phyloP scores from a whole-genome alignment of 2,113 vertebrate species.

The Scopus umbretta region DNA sequence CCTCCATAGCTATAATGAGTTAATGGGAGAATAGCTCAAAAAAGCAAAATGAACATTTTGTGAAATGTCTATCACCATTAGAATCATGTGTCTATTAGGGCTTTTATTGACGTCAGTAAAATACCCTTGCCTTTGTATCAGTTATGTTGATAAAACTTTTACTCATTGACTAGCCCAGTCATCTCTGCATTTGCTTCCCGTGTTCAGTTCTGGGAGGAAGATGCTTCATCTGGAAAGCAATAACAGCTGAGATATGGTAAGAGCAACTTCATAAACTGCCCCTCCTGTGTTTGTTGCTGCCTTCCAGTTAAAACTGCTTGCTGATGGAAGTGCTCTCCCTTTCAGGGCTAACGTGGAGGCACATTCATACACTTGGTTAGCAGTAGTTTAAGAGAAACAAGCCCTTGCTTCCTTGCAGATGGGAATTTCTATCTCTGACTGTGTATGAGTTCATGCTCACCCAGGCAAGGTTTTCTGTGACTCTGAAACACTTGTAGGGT shows the following conservation, averaged over 20 bases:
- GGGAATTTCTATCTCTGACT: not conserved
- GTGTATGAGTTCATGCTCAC: not conserved
- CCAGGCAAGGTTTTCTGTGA: not conserved
- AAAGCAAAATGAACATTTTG: not conserved
- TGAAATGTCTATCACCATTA: not conserved
- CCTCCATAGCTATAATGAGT: not conserved
- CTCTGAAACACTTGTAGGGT: not conserved
- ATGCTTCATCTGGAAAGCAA: not conserved
- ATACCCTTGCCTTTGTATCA: not conserved
- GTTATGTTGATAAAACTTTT: not conserved
- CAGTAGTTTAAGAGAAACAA: not conserved
- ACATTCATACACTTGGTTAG: not conserved
- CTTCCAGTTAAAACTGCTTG: not conserved
- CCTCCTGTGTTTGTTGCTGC: not conserved
- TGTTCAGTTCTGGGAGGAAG: not conserved
- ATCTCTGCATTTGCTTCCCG: not conserved
- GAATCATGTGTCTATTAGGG: not conserved
- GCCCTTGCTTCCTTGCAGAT: rapidly evolving
- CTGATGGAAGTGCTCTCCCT: not conserved
- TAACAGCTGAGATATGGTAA: not conserved
- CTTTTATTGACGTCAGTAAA: not conserved
- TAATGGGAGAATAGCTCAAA: not conserved
- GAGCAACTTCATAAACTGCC: not conserved
- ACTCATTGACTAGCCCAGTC: not conserved
- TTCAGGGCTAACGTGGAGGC: not conserved